Conservation (phyloP, 2,113 vertebrate species). For the Chamaetylas fuelleborni region DNA sequence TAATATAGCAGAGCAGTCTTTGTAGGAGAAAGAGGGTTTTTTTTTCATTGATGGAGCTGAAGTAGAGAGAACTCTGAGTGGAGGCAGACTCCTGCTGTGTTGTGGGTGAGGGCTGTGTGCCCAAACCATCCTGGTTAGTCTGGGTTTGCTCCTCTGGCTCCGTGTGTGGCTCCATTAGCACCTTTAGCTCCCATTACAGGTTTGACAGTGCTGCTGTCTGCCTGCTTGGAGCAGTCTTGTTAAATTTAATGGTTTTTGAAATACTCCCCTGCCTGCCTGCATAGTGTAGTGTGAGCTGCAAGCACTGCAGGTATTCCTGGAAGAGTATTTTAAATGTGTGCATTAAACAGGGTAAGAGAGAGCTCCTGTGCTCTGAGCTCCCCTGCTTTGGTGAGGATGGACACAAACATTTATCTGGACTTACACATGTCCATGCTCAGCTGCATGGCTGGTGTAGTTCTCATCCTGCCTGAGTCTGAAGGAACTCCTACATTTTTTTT, state of each 20-base stretch:
- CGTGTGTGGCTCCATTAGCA: fast-evolving
- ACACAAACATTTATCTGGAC: fast-evolving
- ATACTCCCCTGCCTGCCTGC: not conserved
- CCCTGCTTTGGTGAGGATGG: not conserved
- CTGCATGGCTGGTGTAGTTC: too few species aligned
- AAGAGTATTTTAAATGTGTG: not conserved
- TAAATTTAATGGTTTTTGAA: not conserved
- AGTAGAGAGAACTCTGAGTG: not conserved
- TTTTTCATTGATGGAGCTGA: not conserved
- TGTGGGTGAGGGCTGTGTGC: not conserved
- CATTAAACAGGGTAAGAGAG: not conserved
- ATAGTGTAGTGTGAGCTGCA: not conserved
- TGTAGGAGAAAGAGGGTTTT: not conserved
- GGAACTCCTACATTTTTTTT: not conserved
- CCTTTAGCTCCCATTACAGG: fast-evolving
- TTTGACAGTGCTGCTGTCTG: not conserved
- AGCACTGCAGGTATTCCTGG: not conserved
- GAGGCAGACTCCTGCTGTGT: not conserved
- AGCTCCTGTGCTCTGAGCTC: not conserved
- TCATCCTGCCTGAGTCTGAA: too few species aligned
- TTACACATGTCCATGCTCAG: fast-evolving
- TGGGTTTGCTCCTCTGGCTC: not conserved
- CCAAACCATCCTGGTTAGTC: not conserved
- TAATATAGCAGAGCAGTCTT: not conserved
- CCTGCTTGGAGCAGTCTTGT: not conserved